Percentiles rank a stretch among this genome's conserved stretches.
These are phyloP conservation scores for Malurus melanocephalus DNA, from an alignment of 2,113 vertebrate genomes.

Conservation along the genomic window DNA sequence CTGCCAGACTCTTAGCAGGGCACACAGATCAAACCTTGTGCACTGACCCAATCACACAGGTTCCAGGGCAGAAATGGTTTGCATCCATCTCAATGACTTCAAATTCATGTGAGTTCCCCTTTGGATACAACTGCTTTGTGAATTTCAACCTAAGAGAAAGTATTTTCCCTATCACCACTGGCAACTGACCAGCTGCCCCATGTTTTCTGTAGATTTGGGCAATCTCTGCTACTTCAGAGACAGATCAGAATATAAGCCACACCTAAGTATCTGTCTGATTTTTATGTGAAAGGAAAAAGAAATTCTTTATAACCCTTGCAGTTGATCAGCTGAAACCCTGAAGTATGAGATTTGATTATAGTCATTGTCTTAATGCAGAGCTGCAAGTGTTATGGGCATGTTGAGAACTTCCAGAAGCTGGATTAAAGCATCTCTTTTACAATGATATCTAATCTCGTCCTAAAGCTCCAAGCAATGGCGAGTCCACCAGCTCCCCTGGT, in stretches of 20 bases:
- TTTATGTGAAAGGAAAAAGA: slow-evolving; percentile 10
- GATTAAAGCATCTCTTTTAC: slow-evolving; percentile 69
- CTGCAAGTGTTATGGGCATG: slow-evolving; percentile 64
- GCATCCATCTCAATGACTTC: neutral
- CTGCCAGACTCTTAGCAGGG: neutral
- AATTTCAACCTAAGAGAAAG: neutral
- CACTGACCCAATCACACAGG: neutral
- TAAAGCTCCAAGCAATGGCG: slow-evolving; percentile 69
- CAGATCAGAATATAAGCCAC: neutral
- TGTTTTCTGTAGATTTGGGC: neutral
- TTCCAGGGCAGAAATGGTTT: neutral
- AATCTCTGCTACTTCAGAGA: slow-evolving; percentile 15
- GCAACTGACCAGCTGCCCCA: neutral
- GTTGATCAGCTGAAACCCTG: slow-evolving; percentile 52
- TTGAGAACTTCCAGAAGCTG: slow-evolving; percentile 69
- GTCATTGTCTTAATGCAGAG: slow-evolving; percentile 68
- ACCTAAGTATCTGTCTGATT: neutral
- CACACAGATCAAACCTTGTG: neutral
- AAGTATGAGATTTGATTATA: slow-evolving; percentile 64
- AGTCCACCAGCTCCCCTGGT: slow-evolving; percentile 67
- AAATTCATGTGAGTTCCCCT: neutral
- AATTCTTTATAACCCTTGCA: slow-evolving; percentile 48
- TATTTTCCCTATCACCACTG: neutral
- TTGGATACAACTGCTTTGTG: neutral
- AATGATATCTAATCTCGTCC: slow-evolving; percentile 67